A percentile compares a stretch with the other conserved stretches of the same genome.
Conservation (phyloP, 2,113 vertebrate genomes). For the Mesitornis unicolor region DNA sequence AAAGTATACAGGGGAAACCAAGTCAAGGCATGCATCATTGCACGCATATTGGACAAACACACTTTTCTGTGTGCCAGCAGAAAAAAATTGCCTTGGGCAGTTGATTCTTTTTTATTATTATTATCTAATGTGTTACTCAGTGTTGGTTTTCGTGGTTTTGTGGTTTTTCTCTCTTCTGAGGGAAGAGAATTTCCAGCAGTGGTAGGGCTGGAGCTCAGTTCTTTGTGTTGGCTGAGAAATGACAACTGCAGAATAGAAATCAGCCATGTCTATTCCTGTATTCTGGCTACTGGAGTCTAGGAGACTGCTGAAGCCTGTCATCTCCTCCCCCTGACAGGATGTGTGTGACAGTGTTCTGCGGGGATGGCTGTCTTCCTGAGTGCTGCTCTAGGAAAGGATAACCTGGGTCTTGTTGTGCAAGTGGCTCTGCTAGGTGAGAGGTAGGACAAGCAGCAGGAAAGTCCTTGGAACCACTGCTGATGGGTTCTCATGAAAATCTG, state of each 20-base stretch:
- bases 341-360: background rate
- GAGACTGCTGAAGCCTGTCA: background rate
- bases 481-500: background rate
- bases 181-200: background rate
- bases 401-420: background rate
- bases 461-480: background rate
- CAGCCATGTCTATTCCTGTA: background rate
- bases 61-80: background rate
- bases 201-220: background rate
- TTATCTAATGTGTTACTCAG: background rate
- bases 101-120: background rate
- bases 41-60: background rate
- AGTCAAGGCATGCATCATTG: accelerated
- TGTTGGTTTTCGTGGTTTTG: background rate
- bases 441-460: background rate
- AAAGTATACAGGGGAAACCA: background rate
- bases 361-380: background rate
- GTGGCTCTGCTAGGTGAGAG: background rate
- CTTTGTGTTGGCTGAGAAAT: background rate
- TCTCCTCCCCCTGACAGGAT: background rate
- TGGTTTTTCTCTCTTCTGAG: too few species aligned
- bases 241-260: background rate
- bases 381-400: background rate
- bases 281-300: background rate
- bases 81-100: background rate